Conservation (phyloP, 2,888 invertebrate genomes). For the Crioceris asparagi region DNA sequence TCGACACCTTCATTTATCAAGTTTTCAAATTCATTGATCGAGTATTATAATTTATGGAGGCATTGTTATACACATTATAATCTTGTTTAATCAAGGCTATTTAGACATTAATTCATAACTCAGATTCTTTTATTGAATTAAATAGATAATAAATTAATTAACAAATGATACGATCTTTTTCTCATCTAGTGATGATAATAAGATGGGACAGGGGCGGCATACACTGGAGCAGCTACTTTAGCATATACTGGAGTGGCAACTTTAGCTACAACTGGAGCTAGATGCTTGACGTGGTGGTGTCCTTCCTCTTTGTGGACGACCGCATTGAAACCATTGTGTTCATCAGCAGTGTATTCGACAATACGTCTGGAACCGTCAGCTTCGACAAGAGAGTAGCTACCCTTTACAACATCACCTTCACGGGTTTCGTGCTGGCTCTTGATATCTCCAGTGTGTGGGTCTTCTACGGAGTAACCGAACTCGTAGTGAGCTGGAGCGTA, state of each 20-base stretch:
- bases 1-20: too few relatives aligned
- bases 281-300: conserved; percentile 20
- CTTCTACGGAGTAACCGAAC: conserved; percentile 25
- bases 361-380: conserved; percentile 42
- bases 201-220: conserved; percentile 12
- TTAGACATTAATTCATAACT: too few relatives aligned
- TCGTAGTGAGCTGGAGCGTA: conserved; percentile 27
- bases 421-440: conserved; percentile 44
- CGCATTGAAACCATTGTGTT: conserved; percentile 45
- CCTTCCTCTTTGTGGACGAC: conserved; percentile 41
- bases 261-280: conserved; percentile 14
- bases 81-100: too few relatives aligned
- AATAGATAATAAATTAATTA: too few relatives aligned
- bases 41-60: too few relatives aligned
- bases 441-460: conserved; percentile 40
- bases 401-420: conserved; percentile 42
- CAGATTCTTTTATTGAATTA: too few relatives aligned
- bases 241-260: conserved; percentile 18
- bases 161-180: too few relatives aligned
- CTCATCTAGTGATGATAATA: too few relatives aligned
- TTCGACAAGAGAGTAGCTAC: conserved; percentile 42
- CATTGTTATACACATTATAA: too few relatives aligned
- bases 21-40: too few relatives aligned
- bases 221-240: too few relatives aligned
- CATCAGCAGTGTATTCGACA: conserved; percentile 44